Evolutionary conservation across 2,113 vertebrate species (phyloP), one percentile per base, ranked within the genome.

Genomic region (Diphyllodes magnificus): DNA sequence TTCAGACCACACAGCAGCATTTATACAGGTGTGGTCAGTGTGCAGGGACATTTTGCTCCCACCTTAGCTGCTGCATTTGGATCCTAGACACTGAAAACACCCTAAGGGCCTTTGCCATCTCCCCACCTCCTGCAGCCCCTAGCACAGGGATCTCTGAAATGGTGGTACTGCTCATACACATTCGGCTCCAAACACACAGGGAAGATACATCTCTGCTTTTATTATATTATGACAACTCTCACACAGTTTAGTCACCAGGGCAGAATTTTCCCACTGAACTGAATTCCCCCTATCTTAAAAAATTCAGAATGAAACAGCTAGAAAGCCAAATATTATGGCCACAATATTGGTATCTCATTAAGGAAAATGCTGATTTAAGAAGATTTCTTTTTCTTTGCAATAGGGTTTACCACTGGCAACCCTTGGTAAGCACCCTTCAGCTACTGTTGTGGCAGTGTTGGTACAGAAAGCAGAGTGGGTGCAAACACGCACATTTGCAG

Each of bases 371-470:
- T 81, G 54, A 86, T 42, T 63, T 49, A 49, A 49, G 28, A 51
- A 27, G 13, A 17, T 11, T 21, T 56, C 24, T 69, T 78, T 65
- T 68, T 10, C 31, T 77, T 75, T 51, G 5, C 31, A 33, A 5
- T 37, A 49, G 12, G 8, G 2, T 25, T 27, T 45, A 68, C 13
- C 33, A n/a, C 5, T 42, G 47, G 37, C 72, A 73, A 85, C 16
- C 28, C n/a, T 45, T 1, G 1, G 23, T 45, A 63, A 51, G n/a
- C 1, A 2, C n/a, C 1, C 0, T 37, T 69, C 59, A 27, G 37
- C 50, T 57, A 4, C 7, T 44, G 19, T 39, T 47, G 22, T 66
- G 54, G 63, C 30, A 77, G 35, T 8, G 27, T 2, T 80, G 59
- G 21, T 44, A 31, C 21, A 66, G 65, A 64, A 51, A 3, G 2